Evolutionary conservation across 2,888 invertebrate genomes (phyloP).

Genomic region (Yponomeuta malinellus): DNA sequence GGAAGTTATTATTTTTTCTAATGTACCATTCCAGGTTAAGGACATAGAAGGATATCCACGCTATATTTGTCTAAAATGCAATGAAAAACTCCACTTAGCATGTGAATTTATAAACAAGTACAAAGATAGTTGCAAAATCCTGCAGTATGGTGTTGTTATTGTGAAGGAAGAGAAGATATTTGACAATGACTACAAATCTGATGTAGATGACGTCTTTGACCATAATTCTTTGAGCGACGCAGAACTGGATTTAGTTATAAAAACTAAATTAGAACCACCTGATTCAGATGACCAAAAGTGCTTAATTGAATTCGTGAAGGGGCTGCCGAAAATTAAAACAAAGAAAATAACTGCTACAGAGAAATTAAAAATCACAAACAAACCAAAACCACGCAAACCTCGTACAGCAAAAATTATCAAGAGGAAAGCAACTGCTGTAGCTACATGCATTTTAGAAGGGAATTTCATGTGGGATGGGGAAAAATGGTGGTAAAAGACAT

Average conservation of each 20-base stretch:
- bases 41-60: conserved; percentile 55
- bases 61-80: conserved; percentile 50
- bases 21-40: conserved; percentile 44
- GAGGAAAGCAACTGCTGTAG: conserved; percentile 43
- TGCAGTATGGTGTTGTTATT: conserved; percentile 37
- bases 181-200: conserved; percentile 22
- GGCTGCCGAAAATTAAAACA: conserved; percentile 24
- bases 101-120: conserved; percentile 50
- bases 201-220: conserved; percentile 19
- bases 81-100: conserved; percentile 39
- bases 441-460: conserved; percentile 59
- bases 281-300: conserved; percentile 25
- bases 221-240: conserved; percentile 13
- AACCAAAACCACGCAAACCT: conserved; percentile 6
- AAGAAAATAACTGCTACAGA: conserved; percentile 19
- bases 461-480: conserved; percentile 58
- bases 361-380: conserved; percentile 22
- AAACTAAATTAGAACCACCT: conserved; percentile 31
- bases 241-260: conserved; percentile 32
- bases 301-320: conserved; percentile 28
- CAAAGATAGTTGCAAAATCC: conserved; percentile 41
- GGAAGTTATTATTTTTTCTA: neutral
- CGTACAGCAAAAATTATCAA: conserved; percentile 19
- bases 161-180: conserved; percentile 41
- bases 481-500: conserved; percentile 55